Conservation (phyloP, 2,888 invertebrate genomes). For the Drosophila prolongata region DNA sequence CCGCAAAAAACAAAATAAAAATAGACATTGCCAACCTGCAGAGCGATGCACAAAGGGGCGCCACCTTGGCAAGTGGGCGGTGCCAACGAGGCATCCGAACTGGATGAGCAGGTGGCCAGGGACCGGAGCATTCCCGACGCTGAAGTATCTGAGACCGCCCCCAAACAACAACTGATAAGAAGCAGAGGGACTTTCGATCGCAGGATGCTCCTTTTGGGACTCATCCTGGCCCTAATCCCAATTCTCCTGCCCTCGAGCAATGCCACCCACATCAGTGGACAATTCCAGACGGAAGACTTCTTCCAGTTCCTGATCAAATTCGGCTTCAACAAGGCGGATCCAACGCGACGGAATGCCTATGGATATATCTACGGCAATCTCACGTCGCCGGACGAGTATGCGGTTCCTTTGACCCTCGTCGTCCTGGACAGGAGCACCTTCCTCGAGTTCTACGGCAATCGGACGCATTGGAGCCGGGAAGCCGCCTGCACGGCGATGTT, state of each 20-base stretch:
- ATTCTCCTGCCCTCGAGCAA: conserved; percentile 26
- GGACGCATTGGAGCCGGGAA: conserved; percentile 88
- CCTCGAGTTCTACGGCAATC: conserved; percentile 94
- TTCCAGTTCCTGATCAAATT: conserved; percentile 97
- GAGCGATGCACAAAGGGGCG: conserved; percentile 72
- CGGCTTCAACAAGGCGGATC: conserved; percentile 97
- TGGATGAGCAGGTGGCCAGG: neutral
- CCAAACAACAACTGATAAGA: conserved; percentile 22
- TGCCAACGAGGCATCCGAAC: conserved; percentile 54
- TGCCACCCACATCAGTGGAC: conserved; percentile 87
- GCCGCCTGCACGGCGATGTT: conserved; percentile 95
- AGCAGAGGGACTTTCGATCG: conserved; percentile 29
- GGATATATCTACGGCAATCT: conserved; percentile 99
- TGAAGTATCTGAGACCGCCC: conserved; percentile 2
- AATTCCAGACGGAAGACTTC: conserved; percentile 89
- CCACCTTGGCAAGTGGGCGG: conserved; percentile 65
- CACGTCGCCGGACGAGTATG: conserved; percentile 88
- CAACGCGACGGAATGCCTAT: conserved; percentile 91
- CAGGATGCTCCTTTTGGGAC: conserved; percentile 35
- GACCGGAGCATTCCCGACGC: neutral
- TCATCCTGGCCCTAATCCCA: conserved; percentile 15
- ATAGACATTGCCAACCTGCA: conserved; percentile 47
- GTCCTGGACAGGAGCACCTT: conserved; percentile 95
- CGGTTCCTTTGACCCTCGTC: conserved; percentile 91
- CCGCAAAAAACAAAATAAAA: conserved; percentile 39